Evolutionary conservation across 2,113 vertebrate species (phyloP), one percentile per base, ranked within the genome.

Genomic region (Montifringilla adamsi): DNA sequence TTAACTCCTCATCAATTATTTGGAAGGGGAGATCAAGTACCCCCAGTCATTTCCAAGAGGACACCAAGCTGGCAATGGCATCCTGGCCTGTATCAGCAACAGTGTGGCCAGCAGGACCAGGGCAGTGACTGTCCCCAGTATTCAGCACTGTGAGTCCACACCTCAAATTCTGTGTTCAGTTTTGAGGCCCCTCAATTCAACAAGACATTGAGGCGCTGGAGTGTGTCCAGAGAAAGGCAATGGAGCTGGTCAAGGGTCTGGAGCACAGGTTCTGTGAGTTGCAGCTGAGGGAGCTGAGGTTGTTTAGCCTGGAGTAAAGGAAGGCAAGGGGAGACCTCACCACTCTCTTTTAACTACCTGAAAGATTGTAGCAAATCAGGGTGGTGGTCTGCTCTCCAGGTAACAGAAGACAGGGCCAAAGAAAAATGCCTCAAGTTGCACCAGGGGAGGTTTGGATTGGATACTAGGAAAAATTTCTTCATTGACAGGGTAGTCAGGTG

Each of bases 211-310:
- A 43, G 35, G 21, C 0, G 11, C 26, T 37, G 50, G 43, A 10
- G 26, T 0, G 0, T 2, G 9, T 31, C 35, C 58, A 58, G 35
- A 43, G 17, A 43, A 73, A 22, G 43, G 17, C 14, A 64, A 1
- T 1, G 3, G 14, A 56, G 5, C 31, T 56, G 41, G 4, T 3
- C 30, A 4, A 35, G 11, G 31, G 5, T 64, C 31, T 15, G 17
- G 11, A 66, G 26, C 21, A 37, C 21, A 31, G 3, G 4, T 50
- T 43, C 17, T 43, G 0, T 19, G 18, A 23, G 9, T 0, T 3
- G 43, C 14, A 9, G 58, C 15, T 43, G 43, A 37, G 43, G 67
- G 15, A 80, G 21, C 21, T 64, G 35, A 17, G 9, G 6, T 0
- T 73, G 3, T 50, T 80, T 15, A 64, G 11, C 43, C 43, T 56